Percentiles rank a stretch among this genome's conserved stretches.
Evolutionary conservation across 2,888 invertebrate species (phyloP).

Genomic region (Agrypnus murinus): DNA sequence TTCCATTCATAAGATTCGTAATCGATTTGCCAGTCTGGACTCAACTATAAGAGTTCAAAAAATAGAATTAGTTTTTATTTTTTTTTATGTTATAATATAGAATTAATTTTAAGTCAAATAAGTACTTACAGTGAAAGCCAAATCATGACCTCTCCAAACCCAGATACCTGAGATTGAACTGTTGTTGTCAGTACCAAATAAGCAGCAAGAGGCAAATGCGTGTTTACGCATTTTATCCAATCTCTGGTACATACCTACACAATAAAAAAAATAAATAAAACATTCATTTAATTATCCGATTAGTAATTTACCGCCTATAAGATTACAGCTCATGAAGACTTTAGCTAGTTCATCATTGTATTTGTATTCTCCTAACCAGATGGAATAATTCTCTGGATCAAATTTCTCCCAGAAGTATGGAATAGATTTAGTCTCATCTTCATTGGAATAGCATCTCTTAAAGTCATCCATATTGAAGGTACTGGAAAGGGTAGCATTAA

Average conservation of each 20-base stretch:
- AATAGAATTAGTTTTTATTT: constrained; percentile 21
- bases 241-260: constrained; percentile 96
- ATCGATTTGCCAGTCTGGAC: constrained; percentile 96
- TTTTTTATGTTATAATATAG: constrained; percentile 2
- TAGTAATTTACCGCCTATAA: constrained; percentile 92
- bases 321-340: constrained; percentile 98
- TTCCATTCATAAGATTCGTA: constrained; percentile 97
- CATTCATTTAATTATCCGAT: too few species aligned
- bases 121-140: constrained; percentile 85
- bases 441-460: constrained; percentile 97
- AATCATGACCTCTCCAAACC: constrained; percentile 97
- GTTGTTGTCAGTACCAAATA: constrained; percentile 95
- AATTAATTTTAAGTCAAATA: constrained; percentile 70
- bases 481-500: constrained; percentile 73
- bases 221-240: constrained; percentile 98
- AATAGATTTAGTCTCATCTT: constrained; percentile 93
- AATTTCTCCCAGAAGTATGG: constrained; percentile 99
- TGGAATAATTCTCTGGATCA: constrained; percentile 95
- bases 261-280: background rate
- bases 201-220: constrained; percentile 93
- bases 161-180: constrained; percentile 97
- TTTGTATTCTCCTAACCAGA: constrained; percentile 98
- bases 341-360: constrained; percentile 93
- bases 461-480: constrained; percentile 97
- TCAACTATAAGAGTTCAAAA: constrained; percentile 73